Evolutionary conservation across 2,113 vertebrate species (phyloP).

Genomic region (Isichthys henryi): DNA sequence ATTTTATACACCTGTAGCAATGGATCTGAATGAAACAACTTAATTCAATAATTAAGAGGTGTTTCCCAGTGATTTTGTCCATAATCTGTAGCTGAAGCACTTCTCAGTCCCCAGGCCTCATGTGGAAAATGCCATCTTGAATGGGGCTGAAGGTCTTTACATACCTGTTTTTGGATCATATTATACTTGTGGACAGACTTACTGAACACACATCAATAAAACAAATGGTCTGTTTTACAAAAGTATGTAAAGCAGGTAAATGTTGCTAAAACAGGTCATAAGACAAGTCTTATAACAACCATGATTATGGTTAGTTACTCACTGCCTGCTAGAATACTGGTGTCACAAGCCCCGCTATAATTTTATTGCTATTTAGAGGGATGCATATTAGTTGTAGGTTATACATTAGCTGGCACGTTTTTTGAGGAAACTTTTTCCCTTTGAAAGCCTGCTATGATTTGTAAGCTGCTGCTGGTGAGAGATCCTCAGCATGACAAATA

Average conservation of each 20-base stretch:
- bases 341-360: neutral
- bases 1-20: neutral
- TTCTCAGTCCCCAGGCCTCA: neutral
- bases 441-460: neutral
- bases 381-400: neutral
- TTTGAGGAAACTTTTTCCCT: neutral
- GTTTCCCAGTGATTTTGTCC: neutral
- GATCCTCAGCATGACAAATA: neutral
- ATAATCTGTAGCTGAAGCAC: neutral
- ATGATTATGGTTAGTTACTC: neutral
- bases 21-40: neutral
- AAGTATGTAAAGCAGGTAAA: neutral
- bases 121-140: neutral
- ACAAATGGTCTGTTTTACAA: neutral
- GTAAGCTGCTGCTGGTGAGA: neutral
- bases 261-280: neutral
- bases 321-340: neutral
- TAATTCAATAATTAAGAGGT: neutral
- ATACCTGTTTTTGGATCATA: neutral
- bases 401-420: neutral
- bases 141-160: neutral
- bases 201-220: neutral
- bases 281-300: neutral
- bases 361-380: neutral
- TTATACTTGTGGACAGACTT: neutral